Evolutionary conservation across 1,140 invertebrate genomes (phyloP).

Genomic region (Rhynchophorus ferrugineus): DNA sequence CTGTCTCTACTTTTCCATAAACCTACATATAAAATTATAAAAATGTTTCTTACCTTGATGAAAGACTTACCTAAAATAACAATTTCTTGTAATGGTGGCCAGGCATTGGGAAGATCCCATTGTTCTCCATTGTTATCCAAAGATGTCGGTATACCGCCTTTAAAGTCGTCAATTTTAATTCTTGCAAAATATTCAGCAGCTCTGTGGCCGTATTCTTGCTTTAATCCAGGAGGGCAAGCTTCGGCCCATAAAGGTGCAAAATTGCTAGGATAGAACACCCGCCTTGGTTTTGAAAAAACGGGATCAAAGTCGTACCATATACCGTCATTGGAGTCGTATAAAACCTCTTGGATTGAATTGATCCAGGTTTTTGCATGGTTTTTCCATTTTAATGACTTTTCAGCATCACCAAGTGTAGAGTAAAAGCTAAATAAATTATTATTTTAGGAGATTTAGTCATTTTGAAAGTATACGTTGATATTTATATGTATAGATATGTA

Average conservation of each 20-base stretch:
- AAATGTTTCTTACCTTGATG: not conserved
- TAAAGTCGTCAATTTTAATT: conserved; percentile 43
- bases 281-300: conserved; percentile 39
- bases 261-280: conserved; percentile 60
- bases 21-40: conserved; percentile 3
- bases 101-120: conserved; percentile 87
- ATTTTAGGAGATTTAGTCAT: too few relatives aligned
- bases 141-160: conserved; percentile 71
- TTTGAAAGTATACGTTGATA: too few relatives aligned
- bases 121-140: conserved; percentile 65
- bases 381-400: conserved; percentile 38
- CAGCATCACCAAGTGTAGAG: conserved; percentile 43
- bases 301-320: conserved; percentile 78
- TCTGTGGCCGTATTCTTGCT: conserved; percentile 35
- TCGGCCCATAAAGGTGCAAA: conserved; percentile 61
- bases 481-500: too few relatives aligned
- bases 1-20: conserved; percentile 48
- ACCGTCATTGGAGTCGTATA: conserved; percentile 55
- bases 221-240: conserved; percentile 19
- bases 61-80: conserved; percentile 50
- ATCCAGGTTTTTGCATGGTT: conserved; percentile 39
- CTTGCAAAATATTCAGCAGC: conserved; percentile 48
- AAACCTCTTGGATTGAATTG: conserved; percentile 34
- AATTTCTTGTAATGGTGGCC: conserved; percentile 79
- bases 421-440: conserved; percentile 43